Percentiles rank a stretch among this genome's conserved stretches.
Evolutionary conservation across 2,113 vertebrate genomes (phyloP).

Genomic region (Ariopsis seemanni): DNA sequence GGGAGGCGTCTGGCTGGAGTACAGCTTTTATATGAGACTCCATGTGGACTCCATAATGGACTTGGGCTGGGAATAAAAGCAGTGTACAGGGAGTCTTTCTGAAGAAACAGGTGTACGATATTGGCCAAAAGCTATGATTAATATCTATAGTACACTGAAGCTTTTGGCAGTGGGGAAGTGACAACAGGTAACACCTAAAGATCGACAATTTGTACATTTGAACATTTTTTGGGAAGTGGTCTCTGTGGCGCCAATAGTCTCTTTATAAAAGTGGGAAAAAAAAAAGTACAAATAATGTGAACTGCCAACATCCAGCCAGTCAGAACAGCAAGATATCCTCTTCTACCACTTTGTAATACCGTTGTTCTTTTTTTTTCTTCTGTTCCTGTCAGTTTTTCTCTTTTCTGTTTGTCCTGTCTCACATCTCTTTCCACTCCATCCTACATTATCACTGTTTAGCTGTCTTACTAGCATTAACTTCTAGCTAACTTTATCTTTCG

Average conservation of each 20-base stretch:
- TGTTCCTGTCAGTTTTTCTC: not conserved
- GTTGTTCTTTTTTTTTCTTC: not conserved
- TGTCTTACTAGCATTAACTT: not conserved
- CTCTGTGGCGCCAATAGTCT: not conserved
- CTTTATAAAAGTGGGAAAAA: too few relatives aligned
- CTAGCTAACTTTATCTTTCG: not conserved
- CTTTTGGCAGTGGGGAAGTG: not conserved
- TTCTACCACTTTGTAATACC: not conserved
- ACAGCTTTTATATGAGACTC: not conserved
- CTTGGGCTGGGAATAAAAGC: not conserved
- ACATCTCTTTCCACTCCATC: not conserved
- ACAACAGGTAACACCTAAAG: not conserved
- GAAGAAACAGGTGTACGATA: not conserved
- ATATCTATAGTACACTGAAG: not conserved
- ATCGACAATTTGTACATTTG: not conserved
- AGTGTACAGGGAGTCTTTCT: constrained; percentile 6
- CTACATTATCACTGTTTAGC: not conserved
- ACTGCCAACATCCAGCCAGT: not conserved
- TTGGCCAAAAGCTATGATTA: not conserved
- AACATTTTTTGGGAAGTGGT: not conserved
- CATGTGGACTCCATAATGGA: not conserved
- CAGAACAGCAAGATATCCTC: not conserved
- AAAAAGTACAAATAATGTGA: not conserved
- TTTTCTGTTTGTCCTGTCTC: not conserved
- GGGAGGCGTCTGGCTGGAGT: not conserved